Percentiles rank a stretch among this genome's conserved stretches.
Conservation (phyloP, 1,140 invertebrate genomes). For the Belonocnema kinseyi region DNA sequence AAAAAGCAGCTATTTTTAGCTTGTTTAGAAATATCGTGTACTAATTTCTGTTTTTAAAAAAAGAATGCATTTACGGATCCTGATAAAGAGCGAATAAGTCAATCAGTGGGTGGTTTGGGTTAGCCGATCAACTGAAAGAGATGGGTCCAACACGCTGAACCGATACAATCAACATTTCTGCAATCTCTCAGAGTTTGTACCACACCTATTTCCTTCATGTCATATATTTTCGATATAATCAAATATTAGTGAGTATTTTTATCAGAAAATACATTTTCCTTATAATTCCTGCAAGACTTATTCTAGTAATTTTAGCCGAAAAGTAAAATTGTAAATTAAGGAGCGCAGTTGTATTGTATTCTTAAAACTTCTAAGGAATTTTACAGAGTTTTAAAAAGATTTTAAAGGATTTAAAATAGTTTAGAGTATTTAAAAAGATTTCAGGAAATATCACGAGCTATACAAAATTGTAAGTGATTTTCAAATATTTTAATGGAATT, state of each 20-base stretch:
- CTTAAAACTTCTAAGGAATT: no score
- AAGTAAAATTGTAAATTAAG: no score
- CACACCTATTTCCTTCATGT: not conserved
- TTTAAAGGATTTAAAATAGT: no score
- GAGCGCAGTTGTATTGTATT: no score
- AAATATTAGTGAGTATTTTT: not conserved
- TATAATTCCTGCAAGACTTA: not conserved
- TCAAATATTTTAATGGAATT: no score
- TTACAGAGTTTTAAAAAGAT: no score
- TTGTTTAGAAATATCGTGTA: not conserved
- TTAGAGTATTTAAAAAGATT: no score
- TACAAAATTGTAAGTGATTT: no score
- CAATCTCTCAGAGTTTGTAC: not conserved
- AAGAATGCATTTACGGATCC: not conserved
- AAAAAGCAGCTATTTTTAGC: no score
- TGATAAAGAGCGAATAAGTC: not conserved
- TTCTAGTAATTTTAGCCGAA: not conserved
- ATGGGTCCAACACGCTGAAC: not conserved
- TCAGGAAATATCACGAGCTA: no score
- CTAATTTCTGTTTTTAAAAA: not conserved
- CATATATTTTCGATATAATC: slow-evolving; percentile 5
- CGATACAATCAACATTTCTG: slow-evolving; percentile 5
- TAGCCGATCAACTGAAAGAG: slow-evolving; percentile 1
- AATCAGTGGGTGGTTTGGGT: not conserved
- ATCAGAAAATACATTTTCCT: not conserved